A percentile compares a stretch with the other conserved stretches of the same genome.
phyloP scores from a whole-genome alignment of 2,113 vertebrate genomes.

The Merops nubicus region DNA sequence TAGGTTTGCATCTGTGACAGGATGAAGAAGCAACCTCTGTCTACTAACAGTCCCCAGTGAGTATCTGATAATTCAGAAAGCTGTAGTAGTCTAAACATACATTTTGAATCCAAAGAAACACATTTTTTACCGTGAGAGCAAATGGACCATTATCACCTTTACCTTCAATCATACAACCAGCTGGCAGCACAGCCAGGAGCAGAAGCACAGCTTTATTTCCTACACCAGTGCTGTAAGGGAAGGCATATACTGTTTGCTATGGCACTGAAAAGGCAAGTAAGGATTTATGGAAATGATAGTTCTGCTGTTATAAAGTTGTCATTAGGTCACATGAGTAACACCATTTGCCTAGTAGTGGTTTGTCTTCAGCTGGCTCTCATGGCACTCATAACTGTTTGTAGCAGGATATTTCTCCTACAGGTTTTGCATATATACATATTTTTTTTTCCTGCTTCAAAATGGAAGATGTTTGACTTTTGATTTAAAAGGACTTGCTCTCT shows the following conservation, averaged over 20 bases:
- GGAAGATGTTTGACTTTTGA: not conserved
- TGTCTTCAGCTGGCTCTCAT: not conserved
- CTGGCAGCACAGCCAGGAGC: not conserved
- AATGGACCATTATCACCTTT: not conserved
- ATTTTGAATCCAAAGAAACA: not conserved
- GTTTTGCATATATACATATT: not conserved
- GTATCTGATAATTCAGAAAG: not conserved
- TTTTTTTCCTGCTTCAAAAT: not conserved
- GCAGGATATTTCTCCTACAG: not conserved
- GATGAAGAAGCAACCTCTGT: not conserved
- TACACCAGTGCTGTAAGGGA: not conserved
- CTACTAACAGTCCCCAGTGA: not conserved
- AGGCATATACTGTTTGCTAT: not conserved
- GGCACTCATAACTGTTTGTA: not conserved
- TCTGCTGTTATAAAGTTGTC: not conserved
- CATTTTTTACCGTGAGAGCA: not conserved
- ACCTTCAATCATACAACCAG: not conserved
- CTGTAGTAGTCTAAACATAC: not conserved
- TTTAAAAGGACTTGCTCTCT: not conserved
- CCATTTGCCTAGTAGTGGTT: not conserved
- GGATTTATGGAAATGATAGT: not conserved
- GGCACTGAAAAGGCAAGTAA: not conserved
- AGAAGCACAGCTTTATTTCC: not conserved
- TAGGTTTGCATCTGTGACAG: not conserved
- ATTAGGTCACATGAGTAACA: not conserved